Percentiles rank a stretch among this genome's conserved stretches.
These are phyloP conservation scores for Drosophila antonietae DNA, from an alignment of 2,888 invertebrate genomes.

Conservation along the genomic window DNA sequence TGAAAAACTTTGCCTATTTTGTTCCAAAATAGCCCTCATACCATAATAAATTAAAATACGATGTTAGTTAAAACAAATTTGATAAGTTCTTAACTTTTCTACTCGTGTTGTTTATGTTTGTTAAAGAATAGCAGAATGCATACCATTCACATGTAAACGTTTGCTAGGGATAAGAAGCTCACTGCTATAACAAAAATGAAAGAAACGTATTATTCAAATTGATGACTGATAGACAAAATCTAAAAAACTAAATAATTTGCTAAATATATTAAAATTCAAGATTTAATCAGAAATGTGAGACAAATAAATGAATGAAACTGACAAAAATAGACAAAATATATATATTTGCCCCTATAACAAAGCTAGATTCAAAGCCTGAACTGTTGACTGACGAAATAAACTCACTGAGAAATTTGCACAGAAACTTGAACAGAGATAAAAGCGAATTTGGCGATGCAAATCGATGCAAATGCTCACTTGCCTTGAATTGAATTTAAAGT, in stretches of 20 bases:
- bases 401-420: background rate
- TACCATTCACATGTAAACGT: conserved; percentile 15
- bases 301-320: background rate
- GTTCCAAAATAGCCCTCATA: background rate
- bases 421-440: conserved; percentile 9
- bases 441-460: conserved; percentile 41
- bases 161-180: background rate
- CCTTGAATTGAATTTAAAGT: conserved; percentile 69
- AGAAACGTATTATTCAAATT: background rate
- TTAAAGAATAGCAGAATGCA: background rate
- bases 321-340: background rate
- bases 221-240: too few species aligned
- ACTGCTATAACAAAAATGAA: background rate
- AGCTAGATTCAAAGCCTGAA: background rate
- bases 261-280: too few species aligned
- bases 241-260: too few species aligned
- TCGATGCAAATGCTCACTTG: conserved; percentile 35
- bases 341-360: background rate
- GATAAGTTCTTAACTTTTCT: too few species aligned
- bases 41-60: background rate
- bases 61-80: background rate
- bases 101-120: too few species aligned
- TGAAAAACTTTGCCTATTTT: background rate
- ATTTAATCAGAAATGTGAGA: too few species aligned
- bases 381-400: background rate